Conservation (phyloP, 2,797 vertebrate species). For the Enteromius mattozi region DNA sequence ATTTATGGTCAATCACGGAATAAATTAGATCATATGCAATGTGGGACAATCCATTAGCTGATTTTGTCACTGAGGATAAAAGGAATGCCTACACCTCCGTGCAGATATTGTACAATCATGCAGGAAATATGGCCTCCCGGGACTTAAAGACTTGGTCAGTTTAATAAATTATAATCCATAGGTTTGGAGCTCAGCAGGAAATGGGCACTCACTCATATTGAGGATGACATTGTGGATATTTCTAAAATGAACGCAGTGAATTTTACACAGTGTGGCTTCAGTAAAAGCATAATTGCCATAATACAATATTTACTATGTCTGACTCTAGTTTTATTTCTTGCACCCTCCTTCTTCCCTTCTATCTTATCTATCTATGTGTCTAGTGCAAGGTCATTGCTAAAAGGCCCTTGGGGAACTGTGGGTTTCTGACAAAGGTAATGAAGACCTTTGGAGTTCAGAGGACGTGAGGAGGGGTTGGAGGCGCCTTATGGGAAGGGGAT, state of each 20-base stretch:
- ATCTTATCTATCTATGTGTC: neutral
- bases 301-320: neutral
- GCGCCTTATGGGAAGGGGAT: constrained; percentile 48
- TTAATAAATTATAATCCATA: constrained; percentile 74
- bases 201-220: constrained; percentile 37
- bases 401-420: constrained; percentile 33
- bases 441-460: constrained; percentile 47
- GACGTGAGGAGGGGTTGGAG: constrained; percentile 39
- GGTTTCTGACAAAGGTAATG: constrained; percentile 47
- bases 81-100: constrained; percentile 68
- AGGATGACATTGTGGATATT: constrained; percentile 46
- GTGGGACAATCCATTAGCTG: constrained; percentile 72
- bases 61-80: constrained; percentile 66
- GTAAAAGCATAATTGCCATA: neutral
- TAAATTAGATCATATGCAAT: constrained; percentile 75
- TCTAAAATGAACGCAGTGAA: constrained; percentile 24
- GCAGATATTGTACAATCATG: constrained; percentile 77
- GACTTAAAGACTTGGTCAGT: constrained; percentile 58
- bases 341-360: neutral
- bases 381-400: constrained; percentile 42
- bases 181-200: constrained; percentile 48
- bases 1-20: constrained; percentile 69
- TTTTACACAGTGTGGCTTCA: constrained; percentile 22
- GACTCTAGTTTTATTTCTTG: neutral
- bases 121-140: constrained; percentile 72